Percentiles rank a stretch among this genome's conserved stretches.
Conservation (phyloP, 64 coral and sea anemone genomes). For the Montipora cactus region DNA sequence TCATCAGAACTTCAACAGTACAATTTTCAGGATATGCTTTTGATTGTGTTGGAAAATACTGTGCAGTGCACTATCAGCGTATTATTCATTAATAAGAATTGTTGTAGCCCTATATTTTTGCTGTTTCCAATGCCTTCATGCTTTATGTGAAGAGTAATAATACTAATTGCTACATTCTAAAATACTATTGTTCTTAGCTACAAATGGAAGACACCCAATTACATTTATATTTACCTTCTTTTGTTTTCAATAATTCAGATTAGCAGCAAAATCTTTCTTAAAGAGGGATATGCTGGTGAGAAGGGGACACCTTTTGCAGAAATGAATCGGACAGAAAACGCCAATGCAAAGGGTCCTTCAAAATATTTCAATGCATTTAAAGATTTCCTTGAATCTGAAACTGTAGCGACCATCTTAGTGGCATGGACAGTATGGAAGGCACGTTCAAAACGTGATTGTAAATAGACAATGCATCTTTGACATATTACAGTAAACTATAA, state of each 20-base stretch:
- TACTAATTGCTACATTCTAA: no score
- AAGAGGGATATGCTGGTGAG: slow-evolving; percentile 25
- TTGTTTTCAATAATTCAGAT: neutral
- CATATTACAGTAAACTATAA: neutral
- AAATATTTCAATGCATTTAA: slow-evolving; percentile 49
- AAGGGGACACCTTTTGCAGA: slow-evolving; percentile 22
- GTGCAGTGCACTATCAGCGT: no score
- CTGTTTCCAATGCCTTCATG: no score
- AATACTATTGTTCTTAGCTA: no score
- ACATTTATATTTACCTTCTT: neutral
- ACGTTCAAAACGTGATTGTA: neutral
- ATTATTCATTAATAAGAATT: no score
- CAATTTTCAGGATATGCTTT: no score
- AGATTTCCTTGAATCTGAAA: slow-evolving; percentile 33
- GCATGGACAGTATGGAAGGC: slow-evolving; percentile 12
- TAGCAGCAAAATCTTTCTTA: slow-evolving; percentile 34
- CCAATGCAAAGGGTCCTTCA: slow-evolving; percentile 36
- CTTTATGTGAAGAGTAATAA: no score
- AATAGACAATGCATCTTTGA: neutral
- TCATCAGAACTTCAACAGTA: no score
- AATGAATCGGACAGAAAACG: slow-evolving; percentile 19
- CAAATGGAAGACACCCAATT: no score
- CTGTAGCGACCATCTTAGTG: slow-evolving; percentile 20
- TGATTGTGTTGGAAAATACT: no score
- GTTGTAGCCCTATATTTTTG: no score